These are phyloP conservation scores for Musca domestica DNA, from an alignment of 1,140 invertebrate species.

Conservation along the genomic window DNA sequence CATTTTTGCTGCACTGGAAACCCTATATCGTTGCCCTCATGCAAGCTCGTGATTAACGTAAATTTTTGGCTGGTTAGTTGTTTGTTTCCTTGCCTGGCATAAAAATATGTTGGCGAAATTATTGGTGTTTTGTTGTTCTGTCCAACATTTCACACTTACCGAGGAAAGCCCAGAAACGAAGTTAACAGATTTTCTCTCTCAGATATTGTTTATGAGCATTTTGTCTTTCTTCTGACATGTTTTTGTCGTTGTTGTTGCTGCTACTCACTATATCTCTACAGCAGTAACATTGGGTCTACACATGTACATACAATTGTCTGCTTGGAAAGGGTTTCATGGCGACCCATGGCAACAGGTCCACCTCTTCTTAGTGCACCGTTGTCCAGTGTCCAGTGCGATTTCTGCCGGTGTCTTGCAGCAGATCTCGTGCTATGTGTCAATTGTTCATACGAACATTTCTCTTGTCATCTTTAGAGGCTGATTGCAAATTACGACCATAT, in stretches of 20 bases:
- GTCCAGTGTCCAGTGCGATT: not conserved
- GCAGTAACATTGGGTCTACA: constrained; percentile 1
- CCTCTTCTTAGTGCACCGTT: constrained; percentile 24
- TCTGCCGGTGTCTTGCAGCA: constrained; percentile 25
- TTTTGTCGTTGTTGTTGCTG: no score
- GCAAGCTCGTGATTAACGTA: no score
- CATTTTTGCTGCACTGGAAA: no score
- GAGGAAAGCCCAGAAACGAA: not conserved
- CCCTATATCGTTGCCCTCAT: no score
- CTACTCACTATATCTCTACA: not conserved
- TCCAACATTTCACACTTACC: constrained; percentile 12
- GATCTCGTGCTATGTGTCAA: constrained; percentile 51
- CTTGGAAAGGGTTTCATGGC: not conserved
- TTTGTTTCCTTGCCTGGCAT: not conserved
- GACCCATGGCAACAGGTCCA: constrained; percentile 31
- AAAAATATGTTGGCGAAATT: constrained; percentile 25
- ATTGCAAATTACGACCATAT: constrained; percentile 54
- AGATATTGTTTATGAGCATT: constrained; percentile 21
- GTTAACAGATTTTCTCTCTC: not conserved
- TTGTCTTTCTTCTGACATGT: not conserved
- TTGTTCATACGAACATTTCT: constrained; percentile 55
- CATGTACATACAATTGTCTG: not conserved
- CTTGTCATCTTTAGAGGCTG: constrained; percentile 52
- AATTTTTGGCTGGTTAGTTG: no score
- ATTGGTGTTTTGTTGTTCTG: constrained; percentile 9